Evolutionary conservation across 1,140 invertebrate genomes (phyloP).

Genomic region (Saccostrea echinata): DNA sequence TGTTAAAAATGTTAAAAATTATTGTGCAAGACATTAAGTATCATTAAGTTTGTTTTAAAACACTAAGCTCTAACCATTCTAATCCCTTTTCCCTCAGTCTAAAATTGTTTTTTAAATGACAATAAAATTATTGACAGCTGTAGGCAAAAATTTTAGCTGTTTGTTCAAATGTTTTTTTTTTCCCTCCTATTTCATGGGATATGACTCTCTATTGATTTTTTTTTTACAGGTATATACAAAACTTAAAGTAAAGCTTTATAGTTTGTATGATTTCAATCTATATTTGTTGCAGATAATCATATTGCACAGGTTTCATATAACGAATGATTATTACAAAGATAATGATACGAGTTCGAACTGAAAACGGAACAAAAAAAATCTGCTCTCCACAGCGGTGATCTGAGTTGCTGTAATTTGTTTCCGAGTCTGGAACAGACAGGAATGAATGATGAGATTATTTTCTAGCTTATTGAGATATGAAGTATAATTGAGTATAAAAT

Average conservation of each 20-base stretch:
- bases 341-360: no score
- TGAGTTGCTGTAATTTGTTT: not conserved
- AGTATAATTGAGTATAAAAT: not conserved
- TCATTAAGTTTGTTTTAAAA: not conserved
- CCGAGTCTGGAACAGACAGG: not conserved
- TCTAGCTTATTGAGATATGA: not conserved
- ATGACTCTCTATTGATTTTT: not conserved
- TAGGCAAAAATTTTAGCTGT: no score
- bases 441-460: not conserved
- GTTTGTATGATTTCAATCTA: not conserved
- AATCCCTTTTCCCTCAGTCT: not conserved
- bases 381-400: not conserved
- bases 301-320: not conserved
- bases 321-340: not conserved
- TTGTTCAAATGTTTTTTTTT: not conserved
- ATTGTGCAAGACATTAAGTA: no score
- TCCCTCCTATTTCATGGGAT: not conserved
- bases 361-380: no score
- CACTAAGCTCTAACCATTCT: not conserved
- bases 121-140: not conserved
- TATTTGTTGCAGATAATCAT: not conserved
- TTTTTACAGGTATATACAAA: not conserved
- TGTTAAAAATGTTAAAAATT: no score
- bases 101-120: not conserved
- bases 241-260: not conserved